Evolutionary conservation across 2,888 invertebrate genomes (phyloP).

Genomic region (Acleris holmiana): DNA sequence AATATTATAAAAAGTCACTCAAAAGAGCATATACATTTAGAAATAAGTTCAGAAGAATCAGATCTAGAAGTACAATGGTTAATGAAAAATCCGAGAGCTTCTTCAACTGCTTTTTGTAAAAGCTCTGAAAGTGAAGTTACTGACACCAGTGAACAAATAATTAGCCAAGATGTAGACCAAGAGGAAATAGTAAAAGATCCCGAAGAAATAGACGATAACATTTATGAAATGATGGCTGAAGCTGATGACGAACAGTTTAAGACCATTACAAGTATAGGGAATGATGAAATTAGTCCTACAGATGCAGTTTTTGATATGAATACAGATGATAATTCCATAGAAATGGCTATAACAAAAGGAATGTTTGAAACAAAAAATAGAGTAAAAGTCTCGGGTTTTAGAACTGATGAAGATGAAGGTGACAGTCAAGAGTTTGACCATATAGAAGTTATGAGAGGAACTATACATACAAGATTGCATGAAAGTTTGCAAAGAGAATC

Average conservation of each 20-base stretch:
- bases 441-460: conserved; percentile 22
- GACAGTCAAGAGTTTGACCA: neutral
- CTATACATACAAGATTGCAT: neutral
- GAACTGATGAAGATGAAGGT: neutral
- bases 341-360: conserved; percentile 18
- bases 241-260: neutral
- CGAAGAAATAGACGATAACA: neutral
- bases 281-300: neutral
- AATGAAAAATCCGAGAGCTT: neutral
- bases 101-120: neutral
- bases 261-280: neutral
- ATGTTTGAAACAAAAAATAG: conserved; percentile 11
- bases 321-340: neutral
- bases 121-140: neutral
- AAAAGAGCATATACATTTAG: no score
- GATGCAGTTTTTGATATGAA: neutral
- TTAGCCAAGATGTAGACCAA: neutral
- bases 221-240: neutral
- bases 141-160: neutral
- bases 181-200: no score
- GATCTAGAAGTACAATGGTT: conserved; percentile 6
- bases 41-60: neutral
- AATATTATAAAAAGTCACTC: no score
- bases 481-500: conserved; percentile 3
- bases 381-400: neutral